phyloP scores from a whole-genome alignment of 2,113 vertebrate species.

The Mixornis gularis region DNA sequence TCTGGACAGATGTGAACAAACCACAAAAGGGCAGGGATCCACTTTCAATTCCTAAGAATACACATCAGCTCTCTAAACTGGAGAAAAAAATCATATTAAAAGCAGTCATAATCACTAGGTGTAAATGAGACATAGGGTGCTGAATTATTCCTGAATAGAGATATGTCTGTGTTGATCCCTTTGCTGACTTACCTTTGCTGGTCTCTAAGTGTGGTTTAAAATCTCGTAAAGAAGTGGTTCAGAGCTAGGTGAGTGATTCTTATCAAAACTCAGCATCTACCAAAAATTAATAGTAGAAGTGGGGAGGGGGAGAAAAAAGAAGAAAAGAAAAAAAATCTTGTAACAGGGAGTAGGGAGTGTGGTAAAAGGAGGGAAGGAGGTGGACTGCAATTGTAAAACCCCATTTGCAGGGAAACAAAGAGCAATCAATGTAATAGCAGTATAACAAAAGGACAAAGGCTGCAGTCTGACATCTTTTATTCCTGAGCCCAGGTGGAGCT shows the following conservation, averaged over 20 bases:
- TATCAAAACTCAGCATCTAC: background rate
- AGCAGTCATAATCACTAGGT: conserved; percentile 28
- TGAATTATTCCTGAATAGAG: background rate
- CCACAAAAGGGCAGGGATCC: background rate
- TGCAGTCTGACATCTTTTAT: conserved; percentile 20
- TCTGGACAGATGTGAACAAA: conserved; percentile 30
- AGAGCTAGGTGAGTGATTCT: background rate
- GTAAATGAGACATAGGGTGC: conserved; percentile 1
- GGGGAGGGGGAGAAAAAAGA: no score
- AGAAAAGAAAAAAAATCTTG: background rate
- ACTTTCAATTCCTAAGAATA: conserved; percentile 41
- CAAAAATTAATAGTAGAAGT: background rate
- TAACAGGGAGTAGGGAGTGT: conserved; percentile 3
- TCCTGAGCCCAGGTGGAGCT: background rate
- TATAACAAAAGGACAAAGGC: conserved; percentile 39
- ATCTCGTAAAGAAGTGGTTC: background rate
- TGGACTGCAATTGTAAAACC: conserved; percentile 18
- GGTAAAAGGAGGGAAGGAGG: background rate
- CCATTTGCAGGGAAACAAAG: conserved; percentile 38
- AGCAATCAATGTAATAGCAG: conserved; percentile 34
- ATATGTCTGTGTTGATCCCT: background rate
- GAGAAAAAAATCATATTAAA: conserved; percentile 44
- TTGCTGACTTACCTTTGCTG: conserved; percentile 10
- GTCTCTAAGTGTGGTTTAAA: conserved; percentile 6
- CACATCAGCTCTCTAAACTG: conserved; percentile 33